Conservation (phyloP, 1,140 invertebrate species). For the Pseudachorutes palmiensis region DNA sequence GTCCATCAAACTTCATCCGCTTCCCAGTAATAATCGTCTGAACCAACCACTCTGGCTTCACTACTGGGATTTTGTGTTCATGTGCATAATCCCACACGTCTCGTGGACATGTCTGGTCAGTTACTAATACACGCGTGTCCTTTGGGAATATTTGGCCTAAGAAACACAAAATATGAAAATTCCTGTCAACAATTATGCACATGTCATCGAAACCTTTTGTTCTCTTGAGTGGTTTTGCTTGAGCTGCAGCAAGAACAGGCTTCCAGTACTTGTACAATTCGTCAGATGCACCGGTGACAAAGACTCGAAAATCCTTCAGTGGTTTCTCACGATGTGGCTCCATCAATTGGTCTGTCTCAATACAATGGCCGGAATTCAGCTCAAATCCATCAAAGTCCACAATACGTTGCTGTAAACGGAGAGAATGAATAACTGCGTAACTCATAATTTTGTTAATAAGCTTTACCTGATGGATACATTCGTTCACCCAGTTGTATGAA, state of each 20-base stretch:
- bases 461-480: constrained; percentile 25
- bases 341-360: constrained; percentile 28
- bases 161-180: not conserved
- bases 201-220: not conserved
- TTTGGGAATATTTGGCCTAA: constrained; percentile 14
- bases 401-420: constrained; percentile 19
- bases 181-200: constrained; percentile 5
- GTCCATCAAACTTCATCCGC: too few species aligned
- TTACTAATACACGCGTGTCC: constrained; percentile 29
- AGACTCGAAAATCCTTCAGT: constrained; percentile 31
- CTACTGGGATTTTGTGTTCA: constrained; percentile 22
- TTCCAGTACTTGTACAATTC: constrained; percentile 37
- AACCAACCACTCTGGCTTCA: constrained; percentile 36
- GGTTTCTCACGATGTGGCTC: constrained; percentile 26
- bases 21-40: constrained; percentile 38
- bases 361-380: constrained; percentile 28
- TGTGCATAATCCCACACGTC: constrained; percentile 14
- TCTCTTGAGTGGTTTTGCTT: constrained; percentile 29
- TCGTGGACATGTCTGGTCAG: constrained; percentile 18
- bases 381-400: constrained; percentile 25
- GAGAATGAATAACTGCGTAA: not conserved
- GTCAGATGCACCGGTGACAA: constrained; percentile 28
- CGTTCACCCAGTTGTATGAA: constrained; percentile 23
- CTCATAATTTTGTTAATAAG: not conserved
- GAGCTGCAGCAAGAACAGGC: constrained; percentile 31